Percentiles rank a stretch among this genome's conserved stretches.
Evolutionary conservation across 2,888 invertebrate species (phyloP).

Genomic region (Hemithea aestivaria): DNA sequence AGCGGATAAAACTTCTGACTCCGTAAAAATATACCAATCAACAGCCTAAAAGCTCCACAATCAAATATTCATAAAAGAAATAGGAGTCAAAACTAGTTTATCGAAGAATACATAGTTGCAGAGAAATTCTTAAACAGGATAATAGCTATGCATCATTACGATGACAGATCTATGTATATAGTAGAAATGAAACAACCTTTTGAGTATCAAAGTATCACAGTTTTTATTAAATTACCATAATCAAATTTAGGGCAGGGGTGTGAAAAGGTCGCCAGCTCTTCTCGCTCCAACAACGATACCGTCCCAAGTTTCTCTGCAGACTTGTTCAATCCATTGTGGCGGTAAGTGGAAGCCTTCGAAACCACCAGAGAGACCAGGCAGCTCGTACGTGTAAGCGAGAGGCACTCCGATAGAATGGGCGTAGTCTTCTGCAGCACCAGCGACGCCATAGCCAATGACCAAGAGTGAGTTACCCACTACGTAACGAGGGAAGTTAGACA

Average conservation of each 20-base stretch:
- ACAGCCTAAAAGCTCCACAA: too few species aligned
- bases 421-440: slow-evolving; percentile 84
- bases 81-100: too few species aligned
- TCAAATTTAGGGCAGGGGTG: slow-evolving; percentile 10
- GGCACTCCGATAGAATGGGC: slow-evolving; percentile 77
- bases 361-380: slow-evolving; percentile 74
- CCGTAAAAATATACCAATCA: too few species aligned
- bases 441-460: slow-evolving; percentile 73
- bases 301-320: slow-evolving; percentile 80
- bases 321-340: slow-evolving; percentile 72
- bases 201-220: slow-evolving; percentile 4
- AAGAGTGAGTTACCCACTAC: slow-evolving; percentile 73
- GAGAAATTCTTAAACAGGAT: too few species aligned
- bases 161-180: too few species aligned
- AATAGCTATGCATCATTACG: too few species aligned
- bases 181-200: too few species aligned
- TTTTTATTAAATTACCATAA: slow-evolving; percentile 1
- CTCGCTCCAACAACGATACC: slow-evolving; percentile 73
- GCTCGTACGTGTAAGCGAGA: slow-evolving; percentile 81
- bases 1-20: too few species aligned
- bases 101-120: too few species aligned
- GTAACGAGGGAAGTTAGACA: slow-evolving; percentile 61
- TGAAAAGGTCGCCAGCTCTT: slow-evolving; percentile 41
- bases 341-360: slow-evolving; percentile 77
- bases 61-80: too few species aligned